A percentile compares a stretch with the other conserved stretches of the same genome.
These are phyloP conservation scores for Luperina testacea DNA, from an alignment of 2,888 invertebrate genomes.

Conservation along the genomic window DNA sequence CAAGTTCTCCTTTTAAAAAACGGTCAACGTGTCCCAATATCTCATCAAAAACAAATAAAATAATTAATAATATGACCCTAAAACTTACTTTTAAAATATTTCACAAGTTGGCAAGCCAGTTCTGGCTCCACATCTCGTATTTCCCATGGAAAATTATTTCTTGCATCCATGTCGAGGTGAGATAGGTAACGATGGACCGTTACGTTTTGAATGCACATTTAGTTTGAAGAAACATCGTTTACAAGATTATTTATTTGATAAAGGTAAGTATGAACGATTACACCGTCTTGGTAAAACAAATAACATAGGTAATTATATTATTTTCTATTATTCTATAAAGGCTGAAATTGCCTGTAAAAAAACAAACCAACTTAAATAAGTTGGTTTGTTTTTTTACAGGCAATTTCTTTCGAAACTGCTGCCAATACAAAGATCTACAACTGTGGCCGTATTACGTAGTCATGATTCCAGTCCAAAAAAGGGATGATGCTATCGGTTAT, in stretches of 20 bases:
- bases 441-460: background rate
- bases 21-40: background rate
- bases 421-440: too few species aligned
- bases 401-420: background rate
- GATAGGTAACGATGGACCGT: background rate
- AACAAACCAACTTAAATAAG: too few species aligned
- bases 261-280: slow-evolving; percentile 7
- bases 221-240: background rate
- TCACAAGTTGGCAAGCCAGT: slow-evolving; percentile 27
- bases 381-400: background rate
- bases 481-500: too few species aligned
- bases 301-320: background rate
- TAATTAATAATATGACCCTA: background rate
- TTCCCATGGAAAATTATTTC: slow-evolving; percentile 36
- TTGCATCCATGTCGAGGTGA: slow-evolving; percentile 13
- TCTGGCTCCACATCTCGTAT: slow-evolving; percentile 35
- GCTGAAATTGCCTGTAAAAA: too few species aligned
- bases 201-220: background rate
- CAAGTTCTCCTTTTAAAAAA: background rate
- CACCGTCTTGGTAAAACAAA: background rate
- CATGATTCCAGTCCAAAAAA: too few species aligned
- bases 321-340: background rate
- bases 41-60: background rate
- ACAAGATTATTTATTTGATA: background rate
- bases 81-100: slow-evolving; percentile 50